Evolutionary conservation across 2,113 vertebrate genomes (phyloP).

Genomic region (Mionectes macconnelli): DNA sequence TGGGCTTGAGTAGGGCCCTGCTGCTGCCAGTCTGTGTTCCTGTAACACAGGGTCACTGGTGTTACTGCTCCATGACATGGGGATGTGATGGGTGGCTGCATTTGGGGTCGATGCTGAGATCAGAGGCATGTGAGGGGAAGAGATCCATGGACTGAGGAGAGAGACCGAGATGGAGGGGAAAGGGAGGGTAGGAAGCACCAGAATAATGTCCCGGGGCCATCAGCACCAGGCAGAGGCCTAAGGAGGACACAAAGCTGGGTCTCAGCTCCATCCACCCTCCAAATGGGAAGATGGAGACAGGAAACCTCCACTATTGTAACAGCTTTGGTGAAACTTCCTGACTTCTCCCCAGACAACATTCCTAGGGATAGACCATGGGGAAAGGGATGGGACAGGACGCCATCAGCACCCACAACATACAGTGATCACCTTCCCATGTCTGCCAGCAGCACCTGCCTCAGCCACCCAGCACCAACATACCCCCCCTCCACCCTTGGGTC

Average conservation of each 20-base stretch:
- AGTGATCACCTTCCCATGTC: fast-evolving
- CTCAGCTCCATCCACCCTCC: neutral
- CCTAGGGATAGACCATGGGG: fast-evolving
- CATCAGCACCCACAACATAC: neutral
- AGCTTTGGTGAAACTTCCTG: neutral
- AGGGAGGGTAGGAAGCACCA: neutral
- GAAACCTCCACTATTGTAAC: neutral
- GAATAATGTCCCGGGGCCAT: fast-evolving
- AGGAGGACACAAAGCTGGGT: fast-evolving
- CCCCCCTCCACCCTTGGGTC: too few species aligned
- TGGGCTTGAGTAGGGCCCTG: neutral
- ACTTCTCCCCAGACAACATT: neutral
- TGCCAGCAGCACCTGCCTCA: neutral
- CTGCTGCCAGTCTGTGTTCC: neutral
- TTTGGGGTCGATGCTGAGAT: neutral
- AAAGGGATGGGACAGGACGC: neutral
- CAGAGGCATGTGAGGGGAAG: neutral
- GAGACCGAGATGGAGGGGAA: neutral
- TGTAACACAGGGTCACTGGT: neutral
- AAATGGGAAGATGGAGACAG: neutral
- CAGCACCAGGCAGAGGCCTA: fast-evolving
- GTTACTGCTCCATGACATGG: fast-evolving
- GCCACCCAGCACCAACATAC: fast-evolving
- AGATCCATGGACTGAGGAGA: neutral
- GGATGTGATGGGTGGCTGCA: neutral